These are phyloP conservation scores for Drosophila setifemur DNA, from an alignment of 1,140 invertebrate species.

Conservation along the genomic window DNA sequence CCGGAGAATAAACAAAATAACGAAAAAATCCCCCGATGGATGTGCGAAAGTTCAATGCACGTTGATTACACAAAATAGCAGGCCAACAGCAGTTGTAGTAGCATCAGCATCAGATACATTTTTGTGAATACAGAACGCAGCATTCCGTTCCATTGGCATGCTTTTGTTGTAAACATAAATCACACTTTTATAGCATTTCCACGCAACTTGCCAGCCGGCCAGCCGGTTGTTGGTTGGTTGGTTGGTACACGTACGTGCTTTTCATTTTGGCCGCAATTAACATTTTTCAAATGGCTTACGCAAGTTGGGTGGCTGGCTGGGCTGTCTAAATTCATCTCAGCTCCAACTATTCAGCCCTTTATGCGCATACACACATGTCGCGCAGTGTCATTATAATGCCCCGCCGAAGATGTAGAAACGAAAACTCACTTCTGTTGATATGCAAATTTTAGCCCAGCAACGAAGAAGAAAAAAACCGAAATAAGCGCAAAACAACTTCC, in stretches of 20 bases:
- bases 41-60: conserved; percentile 63
- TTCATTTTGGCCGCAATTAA: conserved; percentile 32
- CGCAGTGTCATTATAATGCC: conserved; percentile 35
- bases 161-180: conserved; percentile 65
- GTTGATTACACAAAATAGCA: conserved; percentile 67
- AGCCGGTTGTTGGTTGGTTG: conserved; percentile 12
- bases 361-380: conserved; percentile 15
- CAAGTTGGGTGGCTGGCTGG: conserved; percentile 32
- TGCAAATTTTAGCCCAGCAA: conserved; percentile 56
- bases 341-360: not conserved
- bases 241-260: conserved; percentile 61
- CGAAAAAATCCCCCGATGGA: no score
- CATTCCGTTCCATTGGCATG: conserved; percentile 34
- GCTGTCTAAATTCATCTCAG: not conserved
- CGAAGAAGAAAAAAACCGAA: not conserved
- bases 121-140: conserved; percentile 25
- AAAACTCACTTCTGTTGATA: conserved; percentile 48
- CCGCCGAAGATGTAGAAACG: conserved; percentile 6
- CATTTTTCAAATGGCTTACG: conserved; percentile 37
- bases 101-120: no score
- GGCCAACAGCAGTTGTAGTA: conserved; percentile 35
- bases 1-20: conserved; percentile 39
- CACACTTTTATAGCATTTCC: conserved; percentile 56
- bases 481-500: conserved; percentile 12
- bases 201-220: conserved; percentile 34